Percentiles rank a stretch among this genome's conserved stretches.
These are phyloP conservation scores for Dufourea novaeangliae DNA, from an alignment of 1,140 invertebrate species.

Conservation along the genomic window DNA sequence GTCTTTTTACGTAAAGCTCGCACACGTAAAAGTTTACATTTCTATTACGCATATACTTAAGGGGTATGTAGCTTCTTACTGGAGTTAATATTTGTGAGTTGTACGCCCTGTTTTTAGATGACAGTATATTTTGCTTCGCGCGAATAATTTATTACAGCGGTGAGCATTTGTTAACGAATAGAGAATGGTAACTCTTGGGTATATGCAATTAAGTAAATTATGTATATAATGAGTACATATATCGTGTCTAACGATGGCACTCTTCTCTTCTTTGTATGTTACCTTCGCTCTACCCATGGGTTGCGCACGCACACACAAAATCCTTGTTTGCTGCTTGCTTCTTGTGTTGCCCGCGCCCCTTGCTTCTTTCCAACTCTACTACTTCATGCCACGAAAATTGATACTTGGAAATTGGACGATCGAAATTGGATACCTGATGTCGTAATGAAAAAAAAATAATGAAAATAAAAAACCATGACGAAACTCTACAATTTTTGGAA, in stretches of 20 bases:
- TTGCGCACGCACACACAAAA: slow-evolving; percentile 74
- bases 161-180: background rate
- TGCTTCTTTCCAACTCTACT: slow-evolving; percentile 73
- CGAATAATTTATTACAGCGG: background rate
- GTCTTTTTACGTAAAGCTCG: slow-evolving; percentile 31
- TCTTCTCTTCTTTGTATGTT: slow-evolving; percentile 79
- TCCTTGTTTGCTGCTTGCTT: slow-evolving; percentile 77
- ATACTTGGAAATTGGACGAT: slow-evolving; percentile 71
- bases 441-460: slow-evolving; percentile 56
- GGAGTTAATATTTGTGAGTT: background rate
- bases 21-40: slow-evolving; percentile 40
- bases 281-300: slow-evolving; percentile 74
- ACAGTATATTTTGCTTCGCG: slow-evolving; percentile 18
- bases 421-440: slow-evolving; percentile 66
- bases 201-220: slow-evolving; percentile 55
- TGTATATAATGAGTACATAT: slow-evolving; percentile 43
- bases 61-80: slow-evolving; percentile 29
- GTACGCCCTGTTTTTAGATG: background rate
- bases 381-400: slow-evolving; percentile 70
- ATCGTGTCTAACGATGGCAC: slow-evolving; percentile 75
- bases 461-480: slow-evolving; percentile 54
- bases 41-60: slow-evolving; percentile 49
- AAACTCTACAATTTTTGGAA: slow-evolving; percentile 56
- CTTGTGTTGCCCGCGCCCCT: slow-evolving; percentile 76
- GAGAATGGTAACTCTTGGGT: slow-evolving; percentile 44